phyloP scores from a whole-genome alignment of 2,797 vertebrate genomes.

The Bradypodion pumilum region DNA sequence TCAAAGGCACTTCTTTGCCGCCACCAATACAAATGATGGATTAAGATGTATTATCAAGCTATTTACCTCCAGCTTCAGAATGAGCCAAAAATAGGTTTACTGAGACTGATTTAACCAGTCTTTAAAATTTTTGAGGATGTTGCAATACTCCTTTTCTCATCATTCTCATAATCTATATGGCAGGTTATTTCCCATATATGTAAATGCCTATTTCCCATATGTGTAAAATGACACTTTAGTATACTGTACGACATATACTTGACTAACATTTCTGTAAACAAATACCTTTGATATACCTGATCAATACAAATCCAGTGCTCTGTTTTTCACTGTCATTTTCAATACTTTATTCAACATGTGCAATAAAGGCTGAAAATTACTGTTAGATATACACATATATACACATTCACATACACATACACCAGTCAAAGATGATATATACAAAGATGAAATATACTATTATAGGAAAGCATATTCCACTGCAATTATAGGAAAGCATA shows the following conservation, averaged over 20 bases:
- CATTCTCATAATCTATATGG: not conserved
- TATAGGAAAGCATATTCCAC: not conserved
- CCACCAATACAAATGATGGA: not conserved
- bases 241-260: not conserved
- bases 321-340: not conserved
- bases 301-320: not conserved
- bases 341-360: not conserved
- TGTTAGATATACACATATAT: not conserved
- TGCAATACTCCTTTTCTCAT: not conserved
- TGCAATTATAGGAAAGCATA: constrained; percentile 9
- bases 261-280: not conserved
- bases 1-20: not conserved
- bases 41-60: not conserved
- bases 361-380: not conserved
- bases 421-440: not conserved
- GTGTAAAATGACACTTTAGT: not conserved
- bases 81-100: not conserved
- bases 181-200: not conserved
- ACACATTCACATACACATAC: not conserved
- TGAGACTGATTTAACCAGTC: not conserved
- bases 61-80: not conserved
- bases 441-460: not conserved
- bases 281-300: not conserved
- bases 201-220: not conserved
- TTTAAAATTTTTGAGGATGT: not conserved